A percentile compares a stretch with the other conserved stretches of the same genome.
phyloP scores from a whole-genome alignment of 2,797 vertebrate genomes.

The Propithecus deckenii region DNA sequence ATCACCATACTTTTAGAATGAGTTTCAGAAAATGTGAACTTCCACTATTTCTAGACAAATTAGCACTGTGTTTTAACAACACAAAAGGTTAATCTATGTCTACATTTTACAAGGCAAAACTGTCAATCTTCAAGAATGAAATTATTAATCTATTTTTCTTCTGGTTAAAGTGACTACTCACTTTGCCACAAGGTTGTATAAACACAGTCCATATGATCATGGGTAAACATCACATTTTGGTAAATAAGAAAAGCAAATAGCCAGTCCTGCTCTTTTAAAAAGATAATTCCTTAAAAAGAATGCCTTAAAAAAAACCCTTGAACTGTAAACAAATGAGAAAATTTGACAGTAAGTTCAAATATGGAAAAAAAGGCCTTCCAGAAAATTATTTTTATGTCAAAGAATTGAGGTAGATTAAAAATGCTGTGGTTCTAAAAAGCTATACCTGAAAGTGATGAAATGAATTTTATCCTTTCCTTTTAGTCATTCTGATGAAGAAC shows the following conservation, averaged over 20 bases:
- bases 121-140: slow-evolving; percentile 13
- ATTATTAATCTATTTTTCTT: slow-evolving; percentile 72
- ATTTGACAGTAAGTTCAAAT: slow-evolving; percentile 8
- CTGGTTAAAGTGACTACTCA: slow-evolving; percentile 72
- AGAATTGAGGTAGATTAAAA: not conserved
- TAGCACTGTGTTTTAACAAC: not conserved
- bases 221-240: slow-evolving; percentile 21
- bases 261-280: slow-evolving; percentile 46
- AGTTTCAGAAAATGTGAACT: slow-evolving; percentile 23
- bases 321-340: slow-evolving; percentile 56
- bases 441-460: not conserved
- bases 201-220: not conserved
- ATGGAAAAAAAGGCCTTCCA: slow-evolving; percentile 12
- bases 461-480: not conserved
- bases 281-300: slow-evolving; percentile 38
- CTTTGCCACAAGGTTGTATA: slow-evolving; percentile 61
- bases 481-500: slow-evolving; percentile 14
- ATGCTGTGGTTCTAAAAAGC: not conserved
- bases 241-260: slow-evolving; percentile 60
- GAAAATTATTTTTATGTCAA: not conserved
- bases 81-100: slow-evolving; percentile 22
- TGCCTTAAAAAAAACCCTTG: not conserved
- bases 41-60: slow-evolving; percentile 41
- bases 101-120: slow-evolving; percentile 31
- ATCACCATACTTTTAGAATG: slow-evolving; percentile 10